phyloP scores from a whole-genome alignment of 2,797 vertebrate species.

The Sebastes umbrosus region DNA sequence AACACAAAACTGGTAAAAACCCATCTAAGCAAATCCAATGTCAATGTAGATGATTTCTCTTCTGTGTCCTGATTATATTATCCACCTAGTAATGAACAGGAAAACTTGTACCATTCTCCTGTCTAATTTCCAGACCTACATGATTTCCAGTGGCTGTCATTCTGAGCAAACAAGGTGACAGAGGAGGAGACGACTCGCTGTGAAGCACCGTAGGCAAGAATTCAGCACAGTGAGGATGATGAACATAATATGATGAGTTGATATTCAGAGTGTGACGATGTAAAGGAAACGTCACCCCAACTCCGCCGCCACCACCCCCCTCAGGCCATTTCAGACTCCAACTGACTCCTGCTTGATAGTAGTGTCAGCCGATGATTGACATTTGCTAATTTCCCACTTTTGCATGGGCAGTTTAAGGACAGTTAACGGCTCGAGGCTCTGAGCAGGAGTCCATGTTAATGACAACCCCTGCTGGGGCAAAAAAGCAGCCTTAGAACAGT shows the following conservation, averaged over 20 bases:
- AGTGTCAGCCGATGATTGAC: conserved; percentile 69
- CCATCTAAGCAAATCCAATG: neutral
- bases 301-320: conserved; percentile 23
- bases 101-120: neutral
- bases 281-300: conserved; percentile 7
- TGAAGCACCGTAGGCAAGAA: conserved; percentile 54
- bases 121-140: conserved; percentile 54
- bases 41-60: neutral
- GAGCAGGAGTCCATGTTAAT: conserved; percentile 63
- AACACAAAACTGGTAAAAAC: neutral
- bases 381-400: conserved; percentile 70
- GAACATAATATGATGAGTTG: conserved; percentile 52
- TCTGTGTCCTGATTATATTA: neutral
- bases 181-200: conserved; percentile 29
- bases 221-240: conserved; percentile 44
- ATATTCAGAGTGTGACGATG: conserved; percentile 56
- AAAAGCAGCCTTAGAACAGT: conserved; percentile 25
- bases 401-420: conserved; percentile 51
- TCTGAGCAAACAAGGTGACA: conserved; percentile 50
- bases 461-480: conserved; percentile 42
- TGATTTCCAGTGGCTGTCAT: conserved; percentile 46
- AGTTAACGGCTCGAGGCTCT: conserved; percentile 48
- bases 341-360: conserved; percentile 39
- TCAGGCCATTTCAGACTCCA: conserved; percentile 28
- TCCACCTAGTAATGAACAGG: neutral